phyloP scores from a whole-genome alignment of 23 tunicate genomes.

The Clavelina lepadiformis region DNA sequence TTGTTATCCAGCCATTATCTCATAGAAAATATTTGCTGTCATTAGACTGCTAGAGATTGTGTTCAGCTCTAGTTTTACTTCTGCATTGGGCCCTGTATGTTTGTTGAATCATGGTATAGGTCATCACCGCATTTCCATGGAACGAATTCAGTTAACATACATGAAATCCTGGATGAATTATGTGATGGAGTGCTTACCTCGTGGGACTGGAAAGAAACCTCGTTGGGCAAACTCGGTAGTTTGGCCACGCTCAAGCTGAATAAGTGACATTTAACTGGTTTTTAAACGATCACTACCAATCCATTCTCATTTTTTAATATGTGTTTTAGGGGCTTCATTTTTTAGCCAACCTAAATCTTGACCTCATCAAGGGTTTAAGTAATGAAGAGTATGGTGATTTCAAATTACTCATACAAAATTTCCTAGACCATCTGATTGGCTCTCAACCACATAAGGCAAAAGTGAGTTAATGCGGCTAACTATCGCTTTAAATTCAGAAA shows the following conservation, averaged over 20 bases:
- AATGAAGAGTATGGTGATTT: slow-evolving; percentile 43
- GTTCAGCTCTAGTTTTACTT: not conserved
- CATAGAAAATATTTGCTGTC: not conserved
- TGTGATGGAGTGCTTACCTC: slow-evolving; percentile 44
- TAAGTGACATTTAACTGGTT: not conserved
- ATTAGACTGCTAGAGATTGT: not conserved
- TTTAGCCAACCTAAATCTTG: slow-evolving; percentile 38
- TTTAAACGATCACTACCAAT: not conserved
- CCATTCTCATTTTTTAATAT: not conserved
- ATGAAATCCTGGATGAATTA: slow-evolving; percentile 77
- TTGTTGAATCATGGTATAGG: slow-evolving; percentile 17
- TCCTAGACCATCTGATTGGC: slow-evolving; percentile 77
- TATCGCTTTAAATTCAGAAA: too few relatives aligned
- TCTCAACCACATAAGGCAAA: too few relatives aligned
- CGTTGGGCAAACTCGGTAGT: slow-evolving; percentile 62
- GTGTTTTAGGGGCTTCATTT: slow-evolving; percentile 65
- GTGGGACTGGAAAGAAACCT: slow-evolving; percentile 70
- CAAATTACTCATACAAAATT: slow-evolving; percentile 40
- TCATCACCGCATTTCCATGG: slow-evolving; percentile 27
- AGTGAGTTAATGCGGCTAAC: too few relatives aligned
- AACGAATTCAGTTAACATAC: slow-evolving; percentile 37
- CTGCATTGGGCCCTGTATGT: not conserved
- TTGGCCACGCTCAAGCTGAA: not conserved
- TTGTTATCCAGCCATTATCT: not conserved
- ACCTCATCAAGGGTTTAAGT: slow-evolving; percentile 9